Evolutionary conservation across 2,113 vertebrate genomes (phyloP).

Genomic region (Zosterops borbonicus): DNA sequence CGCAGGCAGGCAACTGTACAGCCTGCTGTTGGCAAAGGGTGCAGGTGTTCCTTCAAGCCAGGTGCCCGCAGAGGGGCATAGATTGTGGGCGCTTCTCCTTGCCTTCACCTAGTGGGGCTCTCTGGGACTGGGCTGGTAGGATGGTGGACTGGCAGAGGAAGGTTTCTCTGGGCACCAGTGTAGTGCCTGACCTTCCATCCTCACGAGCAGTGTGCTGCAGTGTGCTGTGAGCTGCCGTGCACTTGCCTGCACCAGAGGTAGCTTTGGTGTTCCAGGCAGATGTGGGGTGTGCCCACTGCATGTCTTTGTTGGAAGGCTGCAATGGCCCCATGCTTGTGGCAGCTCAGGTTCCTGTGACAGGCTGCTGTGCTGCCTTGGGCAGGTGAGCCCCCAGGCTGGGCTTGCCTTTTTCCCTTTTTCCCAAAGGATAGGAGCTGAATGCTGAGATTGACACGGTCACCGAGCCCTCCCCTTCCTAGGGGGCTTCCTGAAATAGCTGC

Average conservation of each 20-base stretch:
- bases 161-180: not conserved
- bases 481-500: conserved; percentile 68
- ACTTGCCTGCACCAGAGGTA: fast-evolving
- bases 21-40: not conserved
- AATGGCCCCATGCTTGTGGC: fast-evolving
- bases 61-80: fast-evolving
- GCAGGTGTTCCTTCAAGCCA: fast-evolving
- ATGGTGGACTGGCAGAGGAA: not conserved
- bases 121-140: not conserved
- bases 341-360: not conserved
- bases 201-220: fast-evolving
- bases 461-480: not conserved
- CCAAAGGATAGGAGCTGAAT: conserved; percentile 20
- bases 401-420: conserved; percentile 24
- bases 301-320: not conserved
- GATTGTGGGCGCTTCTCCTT: not conserved
- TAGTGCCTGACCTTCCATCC: fast-evolving
- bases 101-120: not conserved
- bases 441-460: not conserved
- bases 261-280: not conserved
- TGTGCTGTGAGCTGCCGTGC: not conserved
- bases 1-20: not conserved
- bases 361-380: not conserved
- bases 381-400: conserved; percentile 5
- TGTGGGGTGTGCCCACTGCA: fast-evolving